A percentile compares a stretch with the other conserved stretches of the same genome.
phyloP scores from a whole-genome alignment of 2,113 vertebrate species.

The Forbesichthys agassizii region DNA sequence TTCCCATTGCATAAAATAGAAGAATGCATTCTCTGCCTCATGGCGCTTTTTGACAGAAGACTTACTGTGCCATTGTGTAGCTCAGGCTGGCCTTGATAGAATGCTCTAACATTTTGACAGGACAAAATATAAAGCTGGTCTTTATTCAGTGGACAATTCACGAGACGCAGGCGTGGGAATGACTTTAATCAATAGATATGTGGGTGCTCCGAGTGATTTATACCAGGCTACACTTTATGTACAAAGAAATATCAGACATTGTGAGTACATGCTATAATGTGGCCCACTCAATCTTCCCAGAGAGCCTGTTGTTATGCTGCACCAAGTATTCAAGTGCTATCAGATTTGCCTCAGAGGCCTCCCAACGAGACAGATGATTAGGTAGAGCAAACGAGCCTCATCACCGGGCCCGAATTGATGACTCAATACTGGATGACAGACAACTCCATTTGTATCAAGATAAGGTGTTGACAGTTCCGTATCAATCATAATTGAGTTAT shows the following conservation, averaged over 20 bases:
- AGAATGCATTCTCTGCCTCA: constrained; percentile 44
- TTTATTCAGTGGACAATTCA: constrained; percentile 96
- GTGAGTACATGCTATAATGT: constrained; percentile 88
- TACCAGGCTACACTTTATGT: constrained; percentile 89
- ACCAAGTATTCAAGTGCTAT: constrained; percentile 91
- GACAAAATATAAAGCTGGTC: constrained; percentile 97
- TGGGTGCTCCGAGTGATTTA: constrained; percentile 90
- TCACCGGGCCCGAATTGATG: constrained; percentile 94
- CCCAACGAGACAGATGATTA: constrained; percentile 96
- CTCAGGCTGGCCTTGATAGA: constrained; percentile 61
- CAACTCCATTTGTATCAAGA: constrained; percentile 95
- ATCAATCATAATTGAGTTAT: constrained; percentile 98
- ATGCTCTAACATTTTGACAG: constrained; percentile 91
- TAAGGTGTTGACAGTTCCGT: constrained; percentile 88
- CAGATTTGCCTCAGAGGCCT: constrained; percentile 95
- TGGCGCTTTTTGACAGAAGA: constrained; percentile 60
- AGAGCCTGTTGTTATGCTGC: constrained; percentile 91
- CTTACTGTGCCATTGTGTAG: constrained; percentile 59
- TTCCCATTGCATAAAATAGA: constrained; percentile 42
- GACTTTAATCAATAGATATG: constrained; percentile 98
- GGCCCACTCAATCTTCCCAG: constrained; percentile 90
- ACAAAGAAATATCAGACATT: constrained; percentile 90
- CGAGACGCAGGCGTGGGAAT: constrained; percentile 91
- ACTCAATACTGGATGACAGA: constrained; percentile 97
- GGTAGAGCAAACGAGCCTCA: constrained; percentile 96